Conservation (phyloP, 1,140 invertebrate genomes). For the Eufriesea mexicana region DNA sequence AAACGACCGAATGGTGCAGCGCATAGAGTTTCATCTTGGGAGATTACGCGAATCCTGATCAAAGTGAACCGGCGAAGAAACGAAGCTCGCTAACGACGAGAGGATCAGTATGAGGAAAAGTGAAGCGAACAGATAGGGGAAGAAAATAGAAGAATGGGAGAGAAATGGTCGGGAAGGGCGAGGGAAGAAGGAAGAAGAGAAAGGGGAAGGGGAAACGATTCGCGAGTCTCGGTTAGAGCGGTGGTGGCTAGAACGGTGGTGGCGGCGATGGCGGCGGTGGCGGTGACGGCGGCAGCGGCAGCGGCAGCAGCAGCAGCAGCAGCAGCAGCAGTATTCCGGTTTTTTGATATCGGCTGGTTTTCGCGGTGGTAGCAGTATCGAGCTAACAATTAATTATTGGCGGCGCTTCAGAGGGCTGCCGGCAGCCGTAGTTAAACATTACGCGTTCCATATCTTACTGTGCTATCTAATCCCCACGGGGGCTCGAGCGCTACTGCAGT, state of each 20-base stretch:
- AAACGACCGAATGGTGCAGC: slow-evolving; percentile 26
- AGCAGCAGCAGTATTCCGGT: slow-evolving; percentile 67
- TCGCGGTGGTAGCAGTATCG: slow-evolving; percentile 71
- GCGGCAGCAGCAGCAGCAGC: slow-evolving; percentile 23
- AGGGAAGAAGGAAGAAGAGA: slow-evolving; percentile 3
- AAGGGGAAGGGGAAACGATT: slow-evolving; percentile 37
- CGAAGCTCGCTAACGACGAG: slow-evolving; percentile 47
- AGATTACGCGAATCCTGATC: slow-evolving; percentile 57
- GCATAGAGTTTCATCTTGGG: slow-evolving; percentile 50
- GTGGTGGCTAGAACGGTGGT: neutral
- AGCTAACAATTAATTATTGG: slow-evolving; percentile 81
- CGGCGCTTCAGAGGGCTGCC: slow-evolving; percentile 72
- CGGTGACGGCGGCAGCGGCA: neutral
- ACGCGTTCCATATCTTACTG: slow-evolving; percentile 82
- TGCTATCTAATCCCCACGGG: slow-evolving; percentile 81
- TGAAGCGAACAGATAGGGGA: neutral
- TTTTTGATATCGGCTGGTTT: slow-evolving; percentile 73
- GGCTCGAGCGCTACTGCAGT: slow-evolving; percentile 78
- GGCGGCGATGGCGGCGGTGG: neutral
- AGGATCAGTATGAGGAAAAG: neutral
- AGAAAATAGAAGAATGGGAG: neutral
- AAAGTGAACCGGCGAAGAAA: slow-evolving; percentile 53
- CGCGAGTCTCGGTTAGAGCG: slow-evolving; percentile 49
- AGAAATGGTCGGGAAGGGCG: neutral
- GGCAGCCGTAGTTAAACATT: slow-evolving; percentile 81